Evolutionary conservation across 2,888 invertebrate genomes (phyloP), one percentile per base, ranked within the genome.

Genomic region (Trachelus stipa): DNA sequence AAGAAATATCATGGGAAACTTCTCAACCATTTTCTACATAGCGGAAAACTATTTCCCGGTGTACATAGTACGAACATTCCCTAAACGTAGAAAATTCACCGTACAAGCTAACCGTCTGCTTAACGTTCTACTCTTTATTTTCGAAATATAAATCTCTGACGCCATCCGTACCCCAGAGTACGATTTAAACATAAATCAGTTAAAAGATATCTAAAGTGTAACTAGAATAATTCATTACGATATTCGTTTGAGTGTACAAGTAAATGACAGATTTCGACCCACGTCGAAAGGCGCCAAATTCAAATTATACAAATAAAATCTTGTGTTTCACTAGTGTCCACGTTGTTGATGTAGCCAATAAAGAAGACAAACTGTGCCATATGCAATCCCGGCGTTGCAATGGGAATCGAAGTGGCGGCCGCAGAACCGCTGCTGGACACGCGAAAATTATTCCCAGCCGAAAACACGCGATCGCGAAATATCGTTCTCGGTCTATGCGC

Each of bases 361-460:
- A 85, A 85, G 81, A 84, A 85, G 85, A 87, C 83, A 82, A 87
- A 85, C 82, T 81, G 79, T 77, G 79, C 82, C 81, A 82, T 82
- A 82, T 77, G 83, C 83, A 85, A 83, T 85, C 81, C 81, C 78
- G 73, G 80, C 80, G 74, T 79, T 71, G 82, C 81, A 85, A 84
- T 82, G 79, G 82, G 77, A 83, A 83, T 83, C 82, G 83, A 81
- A 83, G 81, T 81, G 83, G 80, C 82, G 79, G 80, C 80, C 76
- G 77, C 80, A 81, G 81, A 81, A 83, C 81, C 81, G 80, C 81
- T 80, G 79, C 80, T 74, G 82, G 84, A 84, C 87, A 85, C 82
- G 85, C 81, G 86, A 87, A 83, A 87, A 87, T 87, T 87, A 87
- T 87, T 85, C 83, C 81, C 81, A 74, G 73, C 37, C 69, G 81